Evolutionary conservation across 1,140 invertebrate genomes (phyloP), one percentile per base, ranked within the genome.

Genomic region (Portunus trituberculatus): DNA sequence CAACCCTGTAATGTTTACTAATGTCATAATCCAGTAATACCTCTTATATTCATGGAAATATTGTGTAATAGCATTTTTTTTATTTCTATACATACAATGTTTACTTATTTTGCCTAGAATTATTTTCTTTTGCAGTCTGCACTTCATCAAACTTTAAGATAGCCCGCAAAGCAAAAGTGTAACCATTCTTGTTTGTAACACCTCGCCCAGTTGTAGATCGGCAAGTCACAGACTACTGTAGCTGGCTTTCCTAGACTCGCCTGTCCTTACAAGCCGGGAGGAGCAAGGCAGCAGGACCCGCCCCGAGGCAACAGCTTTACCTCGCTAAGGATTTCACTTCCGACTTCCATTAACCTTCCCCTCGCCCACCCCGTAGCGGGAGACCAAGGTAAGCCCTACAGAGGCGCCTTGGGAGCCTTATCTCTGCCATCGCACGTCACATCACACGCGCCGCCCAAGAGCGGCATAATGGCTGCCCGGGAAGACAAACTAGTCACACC

Each of bases 401-500:
- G 86, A 39, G 32, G 32, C 31, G 86, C 86, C 86, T 46, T 45
- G 12, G 52, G 28, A 20, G 32, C 31, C 83, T 83, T 83, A 83
- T 83, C 67, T 82, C 91, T 16, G 16, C 76, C n/a, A 83, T 93
- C 91, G 83, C 4, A 39, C 16, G 67, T 39, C 76, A 83, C 91
- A 82, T 93, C 91, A 93, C 29, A 93, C 46, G 39, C 16, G 4
- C 91, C 91, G 52, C 52, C 91, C 67, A 14, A 39, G 32, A 29
- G 29, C 28, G 14, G 67, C 91, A 93, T 93, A 67, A 93, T 93
- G 67, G 32, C 32, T 76, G 29, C 28, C 90, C 45, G 8, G 48
- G 31, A 89, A 28, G 88, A 89, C 88, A 89, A 89, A 89, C 32
- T 89, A 89, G 32, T 28, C 88, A 89, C 39, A 48, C 88, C 20